Conservation (phyloP, 2,113 vertebrate species). For the Pipa parva region DNA sequence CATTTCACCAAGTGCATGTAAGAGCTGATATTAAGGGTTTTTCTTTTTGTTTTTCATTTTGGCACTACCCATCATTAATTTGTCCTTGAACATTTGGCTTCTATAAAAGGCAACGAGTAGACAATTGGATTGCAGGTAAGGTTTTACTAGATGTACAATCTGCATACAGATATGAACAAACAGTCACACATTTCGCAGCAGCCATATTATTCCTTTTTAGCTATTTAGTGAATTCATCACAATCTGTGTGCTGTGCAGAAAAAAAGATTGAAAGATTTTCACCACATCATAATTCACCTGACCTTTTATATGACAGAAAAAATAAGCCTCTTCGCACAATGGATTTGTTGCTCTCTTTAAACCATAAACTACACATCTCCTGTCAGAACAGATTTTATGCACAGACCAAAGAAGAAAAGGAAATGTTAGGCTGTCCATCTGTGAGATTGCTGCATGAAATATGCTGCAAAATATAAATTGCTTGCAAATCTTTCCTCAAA, state of each 20-base stretch:
- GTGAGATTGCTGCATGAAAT: neutral
- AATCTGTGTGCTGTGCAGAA: slow-evolving; percentile 12
- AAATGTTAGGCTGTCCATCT: neutral
- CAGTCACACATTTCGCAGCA: neutral
- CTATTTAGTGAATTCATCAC: neutral
- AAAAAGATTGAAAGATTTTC: slow-evolving; percentile 18
- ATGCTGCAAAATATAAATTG: neutral
- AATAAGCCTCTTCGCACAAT: neutral
- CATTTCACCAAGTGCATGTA: too few relatives aligned
- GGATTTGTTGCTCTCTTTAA: slow-evolving; percentile 18
- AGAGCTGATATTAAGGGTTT: too few relatives aligned
- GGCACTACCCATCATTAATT: too few relatives aligned
- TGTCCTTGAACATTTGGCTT: neutral
- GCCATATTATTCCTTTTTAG: neutral
- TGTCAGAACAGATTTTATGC: slow-evolving; percentile 16
- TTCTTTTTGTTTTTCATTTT: too few relatives aligned
- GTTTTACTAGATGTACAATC: slow-evolving; percentile 6
- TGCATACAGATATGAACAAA: neutral
- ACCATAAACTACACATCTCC: neutral
- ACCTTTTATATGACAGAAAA: slow-evolving; percentile 40
- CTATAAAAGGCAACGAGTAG: neutral
- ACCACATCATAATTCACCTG: slow-evolving; percentile 34
- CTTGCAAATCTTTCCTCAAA: neutral
- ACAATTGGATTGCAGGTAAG: too few relatives aligned
- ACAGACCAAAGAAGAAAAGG: neutral